Percentiles rank a stretch among this genome's conserved stretches.
phyloP scores from a whole-genome alignment of 2,888 invertebrate genomes.

The Zaprionus lineosus region DNA sequence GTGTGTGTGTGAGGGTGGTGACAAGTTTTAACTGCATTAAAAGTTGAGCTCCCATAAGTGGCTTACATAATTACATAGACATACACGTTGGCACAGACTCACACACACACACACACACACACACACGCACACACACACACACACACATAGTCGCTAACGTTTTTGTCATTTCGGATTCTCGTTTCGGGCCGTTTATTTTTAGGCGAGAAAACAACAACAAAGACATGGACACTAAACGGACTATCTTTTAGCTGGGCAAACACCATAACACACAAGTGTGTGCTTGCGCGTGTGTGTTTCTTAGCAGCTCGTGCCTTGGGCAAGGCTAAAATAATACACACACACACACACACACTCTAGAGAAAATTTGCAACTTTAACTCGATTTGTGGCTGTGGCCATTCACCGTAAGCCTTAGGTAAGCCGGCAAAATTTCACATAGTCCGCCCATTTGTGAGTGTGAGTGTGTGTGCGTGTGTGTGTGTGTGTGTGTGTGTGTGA shows the following conservation, averaged over 20 bases:
- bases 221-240: constrained; percentile 22
- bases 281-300: constrained; percentile 17
- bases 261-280: constrained; percentile 21
- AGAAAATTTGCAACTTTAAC: constrained; percentile 43
- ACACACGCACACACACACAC: constrained; percentile 1
- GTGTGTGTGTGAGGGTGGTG: constrained; percentile 19
- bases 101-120: neutral
- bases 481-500: constrained; percentile 6
- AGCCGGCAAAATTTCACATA: constrained; percentile 29
- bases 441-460: neutral
- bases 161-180: constrained; percentile 13
- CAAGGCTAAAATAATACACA: constrained; percentile 13
- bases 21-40: constrained; percentile 71
- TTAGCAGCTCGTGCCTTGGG: constrained; percentile 16
- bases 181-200: constrained; percentile 44
- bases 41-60: constrained; percentile 55
- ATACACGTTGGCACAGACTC: constrained; percentile 15
- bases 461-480: neutral
- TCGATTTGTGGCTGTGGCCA: constrained; percentile 55
- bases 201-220: constrained; percentile 36
- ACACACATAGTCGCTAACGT: neutral
- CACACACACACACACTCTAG: constrained; percentile 8
- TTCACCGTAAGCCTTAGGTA: constrained; percentile 35
- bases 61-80: constrained; percentile 53
- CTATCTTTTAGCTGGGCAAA: constrained; percentile 39